phyloP scores from a whole-genome alignment of 2,113 vertebrate genomes.

The Columba livia region DNA sequence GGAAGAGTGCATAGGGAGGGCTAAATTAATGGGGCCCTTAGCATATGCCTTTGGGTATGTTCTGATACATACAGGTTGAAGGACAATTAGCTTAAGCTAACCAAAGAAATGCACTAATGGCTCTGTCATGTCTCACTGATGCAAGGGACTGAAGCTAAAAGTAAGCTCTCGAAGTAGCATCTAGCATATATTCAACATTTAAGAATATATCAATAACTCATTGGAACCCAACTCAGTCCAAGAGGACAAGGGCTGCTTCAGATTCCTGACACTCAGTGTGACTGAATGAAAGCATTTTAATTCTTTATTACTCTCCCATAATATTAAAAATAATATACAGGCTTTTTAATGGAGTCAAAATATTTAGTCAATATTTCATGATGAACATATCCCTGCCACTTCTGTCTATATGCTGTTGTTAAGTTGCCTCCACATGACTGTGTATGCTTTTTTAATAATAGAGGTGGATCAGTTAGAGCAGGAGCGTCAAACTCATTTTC shows the following conservation, averaged over 20 bases:
- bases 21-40: background rate
- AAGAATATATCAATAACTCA: background rate
- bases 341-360: background rate
- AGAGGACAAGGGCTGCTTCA: background rate
- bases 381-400: background rate
- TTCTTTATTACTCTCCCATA: background rate
- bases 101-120: background rate
- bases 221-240: background rate
- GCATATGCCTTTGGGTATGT: background rate
- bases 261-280: background rate
- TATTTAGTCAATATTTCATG: background rate
- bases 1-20: background rate
- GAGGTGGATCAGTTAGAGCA: background rate
- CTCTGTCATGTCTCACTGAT: background rate
- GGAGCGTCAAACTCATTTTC: too few relatives aligned
- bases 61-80: background rate
- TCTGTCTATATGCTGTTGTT: background rate
- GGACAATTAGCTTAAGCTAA: background rate
- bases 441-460: rapidly evolving
- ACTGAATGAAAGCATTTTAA: background rate
- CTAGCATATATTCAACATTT: background rate
- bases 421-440: background rate
- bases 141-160: background rate
- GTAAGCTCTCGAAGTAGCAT: background rate
- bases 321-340: background rate